A percentile compares a stretch with the other conserved stretches of the same genome.
Conservation (phyloP, 2,797 vertebrate genomes). For the Crocidura indochinensis region DNA sequence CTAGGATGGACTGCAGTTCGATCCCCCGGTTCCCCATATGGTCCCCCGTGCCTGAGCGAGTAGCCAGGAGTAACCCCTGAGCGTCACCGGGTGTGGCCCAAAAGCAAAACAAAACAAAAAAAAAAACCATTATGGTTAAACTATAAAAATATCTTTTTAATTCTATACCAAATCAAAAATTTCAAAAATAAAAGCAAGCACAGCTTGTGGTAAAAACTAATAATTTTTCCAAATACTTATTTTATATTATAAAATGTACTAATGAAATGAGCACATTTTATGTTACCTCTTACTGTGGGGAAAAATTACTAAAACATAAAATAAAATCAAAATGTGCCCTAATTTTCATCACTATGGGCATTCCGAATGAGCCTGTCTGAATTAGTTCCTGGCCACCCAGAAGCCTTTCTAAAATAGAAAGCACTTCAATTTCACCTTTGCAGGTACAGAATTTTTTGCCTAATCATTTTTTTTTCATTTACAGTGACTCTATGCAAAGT, state of each 20-base stretch:
- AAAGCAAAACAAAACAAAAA: no score
- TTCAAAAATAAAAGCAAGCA: no score
- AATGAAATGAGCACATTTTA: constrained; percentile 51
- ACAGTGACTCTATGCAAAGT: constrained; percentile 24
- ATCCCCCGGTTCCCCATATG: no score
- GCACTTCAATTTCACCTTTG: background rate
- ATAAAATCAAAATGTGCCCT: background rate
- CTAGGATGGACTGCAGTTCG: no score
- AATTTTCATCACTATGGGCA: background rate
- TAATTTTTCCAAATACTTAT: constrained; percentile 38
- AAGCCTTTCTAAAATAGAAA: constrained; percentile 45
- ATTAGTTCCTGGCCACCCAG: constrained; percentile 11
- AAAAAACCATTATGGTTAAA: no score
- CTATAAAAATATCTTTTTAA: no score
- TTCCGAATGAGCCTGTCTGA: background rate
- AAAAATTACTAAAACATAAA: constrained; percentile 10
- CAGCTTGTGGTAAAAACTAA: no score
- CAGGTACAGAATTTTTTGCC: constrained; percentile 28
- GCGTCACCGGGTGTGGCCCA: no score
- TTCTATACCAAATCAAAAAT: no score
- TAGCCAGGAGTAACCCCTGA: no score
- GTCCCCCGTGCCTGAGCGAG: no score
- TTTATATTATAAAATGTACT: constrained; percentile 19
- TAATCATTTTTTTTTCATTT: constrained; percentile 44
- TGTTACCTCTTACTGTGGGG: constrained; percentile 5